phyloP scores from a whole-genome alignment of 1,140 invertebrate genomes.

The Stegodyphus dumicola region DNA sequence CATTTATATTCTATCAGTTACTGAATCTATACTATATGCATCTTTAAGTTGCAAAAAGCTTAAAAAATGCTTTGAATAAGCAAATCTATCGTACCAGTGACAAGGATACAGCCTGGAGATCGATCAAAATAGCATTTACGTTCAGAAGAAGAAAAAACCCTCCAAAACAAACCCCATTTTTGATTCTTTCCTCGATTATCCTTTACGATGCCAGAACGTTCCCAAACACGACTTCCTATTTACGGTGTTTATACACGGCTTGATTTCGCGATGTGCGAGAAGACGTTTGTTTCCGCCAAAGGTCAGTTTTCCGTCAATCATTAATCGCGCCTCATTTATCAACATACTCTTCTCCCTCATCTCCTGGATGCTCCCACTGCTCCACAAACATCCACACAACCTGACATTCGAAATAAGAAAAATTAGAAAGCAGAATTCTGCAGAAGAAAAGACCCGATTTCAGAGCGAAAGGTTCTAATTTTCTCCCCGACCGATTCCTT shows the following conservation, averaged over 20 bases:
- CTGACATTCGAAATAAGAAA: conserved; percentile 12
- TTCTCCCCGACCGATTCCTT: conserved; percentile 50
- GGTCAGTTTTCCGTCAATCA: conserved; percentile 49
- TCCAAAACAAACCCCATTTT: neutral
- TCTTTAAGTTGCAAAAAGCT: no score
- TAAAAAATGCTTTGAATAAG: no score
- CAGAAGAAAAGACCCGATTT: neutral
- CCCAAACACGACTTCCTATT: conserved; percentile 24
- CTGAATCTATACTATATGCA: no score
- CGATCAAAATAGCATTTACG: no score
- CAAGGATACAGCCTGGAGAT: no score
- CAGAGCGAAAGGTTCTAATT: conserved; percentile 51
- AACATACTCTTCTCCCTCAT: conserved; percentile 11
- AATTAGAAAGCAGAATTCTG: conserved; percentile 1
- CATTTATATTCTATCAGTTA: no score
- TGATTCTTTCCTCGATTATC: neutral
- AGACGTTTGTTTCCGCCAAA: conserved; percentile 31
- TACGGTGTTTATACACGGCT: conserved; percentile 37
- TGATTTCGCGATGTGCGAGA: conserved; percentile 14
- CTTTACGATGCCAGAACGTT: conserved; percentile 26
- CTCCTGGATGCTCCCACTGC: no score
- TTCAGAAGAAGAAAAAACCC: no score
- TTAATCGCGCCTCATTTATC: conserved; percentile 50
- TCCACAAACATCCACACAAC: neutral
- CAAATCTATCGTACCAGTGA: no score